Evolutionary conservation across 1,140 invertebrate genomes (phyloP).

Genomic region (Heliconius hermathena): DNA sequence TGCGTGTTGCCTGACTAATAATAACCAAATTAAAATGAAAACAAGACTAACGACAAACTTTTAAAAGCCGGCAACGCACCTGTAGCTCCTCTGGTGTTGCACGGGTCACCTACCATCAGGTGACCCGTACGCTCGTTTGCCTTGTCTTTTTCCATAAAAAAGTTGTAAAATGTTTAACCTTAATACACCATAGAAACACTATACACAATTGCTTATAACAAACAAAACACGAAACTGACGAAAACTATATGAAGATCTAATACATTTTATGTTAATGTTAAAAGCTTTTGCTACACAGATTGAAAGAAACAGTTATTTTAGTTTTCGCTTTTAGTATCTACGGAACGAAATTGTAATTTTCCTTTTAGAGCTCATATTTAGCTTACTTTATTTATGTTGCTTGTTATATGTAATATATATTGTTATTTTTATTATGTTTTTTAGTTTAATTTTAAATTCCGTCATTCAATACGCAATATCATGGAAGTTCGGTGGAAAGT

Average conservation of each 20-base stretch:
- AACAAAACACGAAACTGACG: not conserved
- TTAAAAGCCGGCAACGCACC: too few species aligned
- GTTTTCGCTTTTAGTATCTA: not conserved
- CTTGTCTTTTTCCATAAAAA: too few species aligned
- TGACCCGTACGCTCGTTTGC: too few species aligned
- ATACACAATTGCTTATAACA: not conserved
- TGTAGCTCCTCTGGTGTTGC: too few species aligned
- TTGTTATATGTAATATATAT: not conserved
- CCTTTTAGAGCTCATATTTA: not conserved
- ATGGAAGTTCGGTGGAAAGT: too few species aligned
- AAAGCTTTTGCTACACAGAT: constrained; percentile 5
- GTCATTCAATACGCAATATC: too few species aligned
- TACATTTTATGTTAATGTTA: constrained; percentile 7
- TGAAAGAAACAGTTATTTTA: not conserved
- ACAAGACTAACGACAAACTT: too few species aligned
- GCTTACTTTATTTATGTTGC: not conserved
- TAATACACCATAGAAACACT: not conserved
- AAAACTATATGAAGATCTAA: not conserved
- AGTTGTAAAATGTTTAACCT: not conserved
- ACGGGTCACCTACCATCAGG: too few species aligned
- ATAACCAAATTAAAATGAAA: too few species aligned
- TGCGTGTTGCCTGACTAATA: too few species aligned
- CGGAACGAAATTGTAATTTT: constrained; percentile 2
- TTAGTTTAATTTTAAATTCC: too few species aligned
- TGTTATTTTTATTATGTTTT: too few species aligned